phyloP scores from a whole-genome alignment of 2,888 invertebrate species.

The Parasteatoda lunata region DNA sequence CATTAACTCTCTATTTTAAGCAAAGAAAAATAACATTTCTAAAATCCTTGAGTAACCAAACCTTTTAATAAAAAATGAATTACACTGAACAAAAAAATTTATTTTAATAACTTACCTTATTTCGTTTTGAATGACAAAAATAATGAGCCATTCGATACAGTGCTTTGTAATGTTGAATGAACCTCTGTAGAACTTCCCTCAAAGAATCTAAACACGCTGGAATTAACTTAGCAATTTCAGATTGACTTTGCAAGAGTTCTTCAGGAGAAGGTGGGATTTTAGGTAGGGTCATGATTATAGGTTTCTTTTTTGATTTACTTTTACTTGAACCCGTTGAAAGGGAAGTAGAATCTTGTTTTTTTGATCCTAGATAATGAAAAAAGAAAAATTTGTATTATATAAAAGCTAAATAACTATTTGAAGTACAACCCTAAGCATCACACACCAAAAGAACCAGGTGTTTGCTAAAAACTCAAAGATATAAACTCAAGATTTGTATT shows the following conservation, averaged over 20 bases:
- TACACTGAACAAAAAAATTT: background rate
- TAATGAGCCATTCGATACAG: slow-evolving; percentile 90
- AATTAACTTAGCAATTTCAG: slow-evolving; percentile 33
- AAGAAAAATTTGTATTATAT: too few species aligned
- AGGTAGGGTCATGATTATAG: background rate
- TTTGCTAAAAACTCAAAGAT: too few species aligned
- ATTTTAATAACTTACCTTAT: slow-evolving; percentile 45
- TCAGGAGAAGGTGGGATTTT: slow-evolving; percentile 31
- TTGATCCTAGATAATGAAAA: background rate
- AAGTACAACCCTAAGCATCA: too few species aligned
- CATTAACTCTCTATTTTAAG: background rate
- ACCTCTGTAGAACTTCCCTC: slow-evolving; percentile 87
- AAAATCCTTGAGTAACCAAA: background rate
- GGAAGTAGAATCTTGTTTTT: background rate
- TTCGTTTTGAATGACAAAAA: slow-evolving; percentile 77
- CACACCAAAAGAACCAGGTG: too few species aligned
- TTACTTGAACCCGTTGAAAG: background rate
- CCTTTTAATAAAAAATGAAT: background rate
- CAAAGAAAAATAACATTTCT: background rate
- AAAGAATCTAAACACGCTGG: slow-evolving; percentile 83
- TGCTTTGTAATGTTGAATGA: slow-evolving; percentile 94
- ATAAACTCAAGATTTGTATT: too few species aligned
- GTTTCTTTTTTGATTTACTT: background rate
- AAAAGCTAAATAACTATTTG: too few species aligned
- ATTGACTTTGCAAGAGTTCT: slow-evolving; percentile 41